Base-by-base conservation (phyloP, 2,797 vertebrate genomes). In the Intellagama lesueurii region DNA sequence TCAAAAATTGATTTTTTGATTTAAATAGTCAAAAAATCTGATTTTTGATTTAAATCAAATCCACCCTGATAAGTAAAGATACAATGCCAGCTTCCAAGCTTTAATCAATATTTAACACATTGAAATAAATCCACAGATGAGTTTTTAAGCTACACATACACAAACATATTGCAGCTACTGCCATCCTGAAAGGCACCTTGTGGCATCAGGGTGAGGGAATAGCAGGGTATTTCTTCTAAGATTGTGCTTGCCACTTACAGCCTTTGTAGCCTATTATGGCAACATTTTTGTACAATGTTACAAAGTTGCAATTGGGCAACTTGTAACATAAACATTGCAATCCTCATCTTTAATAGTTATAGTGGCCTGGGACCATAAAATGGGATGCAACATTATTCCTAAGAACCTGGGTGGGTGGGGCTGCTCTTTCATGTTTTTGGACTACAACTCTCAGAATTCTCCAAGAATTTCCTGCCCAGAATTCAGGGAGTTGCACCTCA, bases 311-410 rank as follows among this genome's bases (percentile, higher is more conserved):
- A 78, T 12, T 56, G 28, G 60, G 14, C 1, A 68, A 30, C 11
- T 26, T 79, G 26, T 35, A 84, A 75, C 78, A 2, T 30, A 86
- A 75, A 52, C 40, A 86, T 0, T 22, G 5, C 26, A 81, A 0
- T 9, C 22, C 6, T 49, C 32, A 35, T 83, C 5, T 16, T 24
- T n/a, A 79, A 83, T 7, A 89, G 80, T 11, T 86, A 17, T 35
- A 30, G 75, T 0, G 64, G 28, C 32, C 0, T 83, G 7, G 87
- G 88, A 79, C 0, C 9, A 85, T 32, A 88, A 85, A 90, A 89
- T 85, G 7, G 49, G 91, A 47, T 77, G 77, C 7, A 85, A 88
- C 11, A 68, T 56, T 30, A 88, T 22, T 81, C 14, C 14, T 60
- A 60, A 66, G 7, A 70, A 24, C n/a, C 9, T 7, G 52, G 52